Evolutionary conservation across 2,113 vertebrate genomes (phyloP).

Genomic region (Hipposideros armiger): DNA sequence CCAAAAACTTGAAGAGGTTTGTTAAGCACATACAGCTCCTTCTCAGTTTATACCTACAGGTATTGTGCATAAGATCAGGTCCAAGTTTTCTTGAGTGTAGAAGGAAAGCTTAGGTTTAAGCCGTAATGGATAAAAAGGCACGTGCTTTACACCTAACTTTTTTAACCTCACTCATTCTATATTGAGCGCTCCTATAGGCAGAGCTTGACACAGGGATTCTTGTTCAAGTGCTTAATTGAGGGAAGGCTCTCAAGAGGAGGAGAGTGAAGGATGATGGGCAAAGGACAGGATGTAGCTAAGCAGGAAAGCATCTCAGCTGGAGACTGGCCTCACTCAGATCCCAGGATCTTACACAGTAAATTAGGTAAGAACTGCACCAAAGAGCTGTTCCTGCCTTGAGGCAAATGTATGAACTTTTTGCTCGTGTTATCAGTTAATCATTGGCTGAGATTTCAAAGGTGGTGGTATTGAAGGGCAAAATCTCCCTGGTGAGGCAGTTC

Average conservation of each 20-base stretch:
- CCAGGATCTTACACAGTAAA: not conserved
- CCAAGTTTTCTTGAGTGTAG: not conserved
- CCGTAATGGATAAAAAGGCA: not conserved
- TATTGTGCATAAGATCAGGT: not conserved
- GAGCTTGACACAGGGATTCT: not conserved
- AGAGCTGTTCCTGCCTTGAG: not conserved
- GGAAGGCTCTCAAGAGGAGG: not conserved
- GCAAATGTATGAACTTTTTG: not conserved
- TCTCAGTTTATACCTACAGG: not conserved
- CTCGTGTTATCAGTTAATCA: not conserved
- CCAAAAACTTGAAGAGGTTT: not conserved
- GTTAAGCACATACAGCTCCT: not conserved
- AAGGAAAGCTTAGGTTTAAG: not conserved
- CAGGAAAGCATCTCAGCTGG: not conserved
- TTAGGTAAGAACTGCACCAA: not conserved
- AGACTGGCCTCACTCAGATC: not conserved
- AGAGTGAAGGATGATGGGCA: not conserved
- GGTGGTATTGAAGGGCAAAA: not conserved
- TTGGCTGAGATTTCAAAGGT: not conserved
- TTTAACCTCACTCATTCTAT: not conserved
- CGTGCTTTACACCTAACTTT: not conserved
- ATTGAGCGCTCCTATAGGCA: not conserved
- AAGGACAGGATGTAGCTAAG: not conserved
- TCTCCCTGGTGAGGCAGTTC: too few species aligned
- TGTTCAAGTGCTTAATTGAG: not conserved